These are phyloP conservation scores for Eolophus roseicapilla DNA, from an alignment of 2,113 vertebrate species.

Conservation along the genomic window DNA sequence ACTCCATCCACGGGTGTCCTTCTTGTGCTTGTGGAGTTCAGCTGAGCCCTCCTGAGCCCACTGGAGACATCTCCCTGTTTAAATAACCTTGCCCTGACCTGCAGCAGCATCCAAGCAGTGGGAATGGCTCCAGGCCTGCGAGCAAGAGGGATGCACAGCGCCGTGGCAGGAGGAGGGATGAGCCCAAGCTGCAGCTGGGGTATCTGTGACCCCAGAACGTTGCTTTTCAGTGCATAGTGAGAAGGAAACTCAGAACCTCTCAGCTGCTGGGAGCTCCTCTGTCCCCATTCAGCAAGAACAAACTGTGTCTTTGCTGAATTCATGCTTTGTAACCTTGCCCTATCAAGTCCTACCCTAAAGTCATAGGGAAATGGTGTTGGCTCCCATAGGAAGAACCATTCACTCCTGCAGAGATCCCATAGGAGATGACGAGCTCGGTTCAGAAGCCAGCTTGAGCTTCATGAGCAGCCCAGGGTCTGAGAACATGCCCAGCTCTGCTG, in stretches of 20 bases:
- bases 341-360: not conserved
- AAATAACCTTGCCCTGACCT: not conserved
- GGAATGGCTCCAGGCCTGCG: accelerated
- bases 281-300: not conserved
- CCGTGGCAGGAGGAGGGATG: accelerated
- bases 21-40: not conserved
- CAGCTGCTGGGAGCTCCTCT: not conserved
- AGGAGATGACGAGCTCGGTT: accelerated
- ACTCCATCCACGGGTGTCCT: accelerated
- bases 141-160: not conserved
- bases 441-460: not conserved
- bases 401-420: not conserved
- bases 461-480: not conserved
- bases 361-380: not conserved
- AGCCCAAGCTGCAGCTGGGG: not conserved
- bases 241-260: not conserved
- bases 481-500: not conserved
- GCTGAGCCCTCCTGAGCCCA: not conserved
- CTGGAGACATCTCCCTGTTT: not conserved
- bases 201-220: accelerated
- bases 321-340: not conserved
- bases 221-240: not conserved
- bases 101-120: accelerated
- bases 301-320: not conserved
- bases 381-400: accelerated